Percentiles rank a stretch among this genome's conserved stretches.
These are phyloP conservation scores for Akabosia matsudoensis DNA, from an alignment of 1,140 invertebrate genomes.

Conservation along the genomic window DNA sequence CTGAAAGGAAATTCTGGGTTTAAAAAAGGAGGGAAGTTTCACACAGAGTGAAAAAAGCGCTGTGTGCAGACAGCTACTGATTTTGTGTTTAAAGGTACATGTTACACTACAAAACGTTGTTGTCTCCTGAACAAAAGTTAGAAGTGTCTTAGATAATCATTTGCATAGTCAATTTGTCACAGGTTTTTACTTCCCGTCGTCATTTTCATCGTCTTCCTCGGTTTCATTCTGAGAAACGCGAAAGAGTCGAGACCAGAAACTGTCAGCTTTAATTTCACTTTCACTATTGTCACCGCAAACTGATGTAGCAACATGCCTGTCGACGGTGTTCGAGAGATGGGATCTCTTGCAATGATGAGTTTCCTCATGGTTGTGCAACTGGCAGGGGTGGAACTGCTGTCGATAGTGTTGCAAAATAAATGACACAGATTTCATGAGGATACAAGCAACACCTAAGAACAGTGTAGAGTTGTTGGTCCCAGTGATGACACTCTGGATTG, in stretches of 20 bases:
- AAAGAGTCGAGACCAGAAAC: neutral
- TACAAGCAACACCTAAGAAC: neutral
- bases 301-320: neutral
- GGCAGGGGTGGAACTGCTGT: neutral
- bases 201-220: neutral
- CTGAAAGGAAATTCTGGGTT: no score
- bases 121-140: neutral
- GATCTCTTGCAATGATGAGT: neutral
- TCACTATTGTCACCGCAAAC: slow-evolving; percentile 6
- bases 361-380: neutral
- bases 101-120: no score
- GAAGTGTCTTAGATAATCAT: no score
- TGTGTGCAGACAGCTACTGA: no score
- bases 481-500: slow-evolving; percentile 4
- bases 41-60: no score
- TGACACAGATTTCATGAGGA: slow-evolving; percentile 1
- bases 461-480: neutral
- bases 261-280: slow-evolving; percentile 1
- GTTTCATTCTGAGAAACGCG: neutral
- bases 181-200: neutral
- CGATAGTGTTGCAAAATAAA: slow-evolving; percentile 5
- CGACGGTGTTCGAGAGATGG: no score
- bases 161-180: neutral
- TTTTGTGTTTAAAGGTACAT: no score
- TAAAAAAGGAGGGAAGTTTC: no score